Conservation (phyloP, 53 echinoderm and acorn worm species). For the Actinopyga echinites region DNA sequence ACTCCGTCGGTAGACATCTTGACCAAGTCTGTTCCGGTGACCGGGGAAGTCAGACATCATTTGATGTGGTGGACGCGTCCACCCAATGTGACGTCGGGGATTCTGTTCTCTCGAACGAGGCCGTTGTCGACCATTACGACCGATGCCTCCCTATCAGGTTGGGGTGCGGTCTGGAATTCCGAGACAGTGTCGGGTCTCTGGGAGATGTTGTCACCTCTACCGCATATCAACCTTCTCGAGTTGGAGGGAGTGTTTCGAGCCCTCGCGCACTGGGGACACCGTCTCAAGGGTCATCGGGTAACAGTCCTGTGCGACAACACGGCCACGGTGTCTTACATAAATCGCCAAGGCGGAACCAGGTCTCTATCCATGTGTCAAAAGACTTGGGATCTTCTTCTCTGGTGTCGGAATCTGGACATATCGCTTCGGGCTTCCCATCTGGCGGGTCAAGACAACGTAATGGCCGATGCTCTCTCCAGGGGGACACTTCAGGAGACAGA, state of each 20-base stretch:
- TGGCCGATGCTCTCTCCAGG: slow-evolving; percentile 38
- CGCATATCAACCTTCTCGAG: slow-evolving; percentile 49
- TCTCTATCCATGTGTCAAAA: slow-evolving; percentile 17
- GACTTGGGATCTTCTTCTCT: slow-evolving; percentile 20
- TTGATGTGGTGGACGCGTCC: background rate
- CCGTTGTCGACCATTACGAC: background rate
- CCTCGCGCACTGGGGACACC: background rate
- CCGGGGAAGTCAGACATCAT: background rate
- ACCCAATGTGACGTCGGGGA: slow-evolving; percentile 3
- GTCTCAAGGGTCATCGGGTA: background rate
- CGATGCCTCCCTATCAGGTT: slow-evolving; percentile 42
- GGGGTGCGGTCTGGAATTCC: slow-evolving; percentile 4
- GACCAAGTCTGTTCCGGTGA: background rate
- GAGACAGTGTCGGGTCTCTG: background rate
- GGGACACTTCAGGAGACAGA: background rate
- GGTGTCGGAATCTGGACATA: background rate
- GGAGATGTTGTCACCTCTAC: background rate
- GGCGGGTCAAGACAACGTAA: slow-evolving; percentile 29
- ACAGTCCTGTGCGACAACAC: slow-evolving; percentile 26
- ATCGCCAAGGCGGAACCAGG: slow-evolving; percentile 33
- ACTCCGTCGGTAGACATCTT: background rate
- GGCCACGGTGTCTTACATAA: slow-evolving; percentile 52
- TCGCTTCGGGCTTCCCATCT: background rate
- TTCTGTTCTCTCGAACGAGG: background rate
- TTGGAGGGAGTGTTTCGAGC: slow-evolving; percentile 29